phyloP scores from a whole-genome alignment of 1,140 invertebrate species.

The Hyphantria cunea region DNA sequence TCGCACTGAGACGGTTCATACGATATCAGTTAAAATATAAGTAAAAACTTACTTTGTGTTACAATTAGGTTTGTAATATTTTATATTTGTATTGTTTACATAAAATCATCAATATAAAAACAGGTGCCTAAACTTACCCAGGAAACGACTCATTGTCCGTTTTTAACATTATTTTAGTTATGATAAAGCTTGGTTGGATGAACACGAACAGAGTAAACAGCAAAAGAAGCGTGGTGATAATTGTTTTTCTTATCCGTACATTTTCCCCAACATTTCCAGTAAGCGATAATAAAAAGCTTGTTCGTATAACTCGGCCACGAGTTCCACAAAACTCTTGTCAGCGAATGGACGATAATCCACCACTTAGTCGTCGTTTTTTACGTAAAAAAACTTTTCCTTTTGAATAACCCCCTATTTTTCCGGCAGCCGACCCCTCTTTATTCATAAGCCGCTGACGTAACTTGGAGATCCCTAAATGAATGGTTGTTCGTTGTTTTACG shows the following conservation, averaged over 20 bases:
- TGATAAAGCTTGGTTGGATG: slow-evolving; percentile 18
- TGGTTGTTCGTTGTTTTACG: slow-evolving; percentile 80
- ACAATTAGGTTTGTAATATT: neutral
- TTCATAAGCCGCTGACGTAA: slow-evolving; percentile 76
- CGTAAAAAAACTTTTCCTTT: slow-evolving; percentile 69
- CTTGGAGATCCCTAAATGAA: slow-evolving; percentile 75
- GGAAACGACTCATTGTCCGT: slow-evolving; percentile 30
- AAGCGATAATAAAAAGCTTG: slow-evolving; percentile 55
- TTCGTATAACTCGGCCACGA: slow-evolving; percentile 45
- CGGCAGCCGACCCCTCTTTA: slow-evolving; percentile 65
- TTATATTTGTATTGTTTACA: no score
- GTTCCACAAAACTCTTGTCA: slow-evolving; percentile 67
- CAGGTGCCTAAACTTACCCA: slow-evolving; percentile 12
- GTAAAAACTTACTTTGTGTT: neutral
- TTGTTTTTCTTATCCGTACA: slow-evolving; percentile 39
- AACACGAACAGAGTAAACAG: slow-evolving; percentile 20
- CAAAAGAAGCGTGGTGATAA: slow-evolving; percentile 34
- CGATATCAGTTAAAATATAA: neutral
- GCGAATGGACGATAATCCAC: slow-evolving; percentile 64
- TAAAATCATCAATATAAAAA: slow-evolving; percentile 35
- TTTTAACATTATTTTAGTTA: slow-evolving; percentile 34
- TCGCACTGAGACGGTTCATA: slow-evolving; percentile 25
- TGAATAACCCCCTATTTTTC: slow-evolving; percentile 72
- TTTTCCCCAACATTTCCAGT: slow-evolving; percentile 40
- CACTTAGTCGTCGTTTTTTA: slow-evolving; percentile 62